Base-by-base conservation (phyloP, 2,888 invertebrate genomes). In the Euzophera pinguis region DNA sequence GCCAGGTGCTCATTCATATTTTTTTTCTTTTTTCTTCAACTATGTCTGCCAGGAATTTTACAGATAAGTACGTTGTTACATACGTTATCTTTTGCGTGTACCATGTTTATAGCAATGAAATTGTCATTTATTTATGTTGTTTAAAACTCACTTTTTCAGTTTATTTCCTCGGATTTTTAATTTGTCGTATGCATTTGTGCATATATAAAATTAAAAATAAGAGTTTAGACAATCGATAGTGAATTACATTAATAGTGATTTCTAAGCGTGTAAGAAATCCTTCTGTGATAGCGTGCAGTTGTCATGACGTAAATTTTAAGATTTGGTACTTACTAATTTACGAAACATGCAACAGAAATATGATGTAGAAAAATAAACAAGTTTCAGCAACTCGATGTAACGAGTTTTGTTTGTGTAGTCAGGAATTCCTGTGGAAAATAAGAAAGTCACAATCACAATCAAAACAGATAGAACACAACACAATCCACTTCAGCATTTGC, bases 1-100 rank as follows among this genome's bases (percentile, higher is more conserved):
- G 60, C 61, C 83, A 83, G 78, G 73, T 81, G 82, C 66, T 64
- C 62, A 65, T 67, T 70, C 70, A 62, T 71, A 65, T 67, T 71
- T 74, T 71, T 37, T 73, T 70, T 67, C 59, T 63, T 55, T 59
- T 54, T 58, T 22, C 42, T 35, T 8, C 12, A n/a, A 35, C 62
- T 53, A 42, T 37, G 43, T 50, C 56, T 52, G 61, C 60, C 62
- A 60, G 58, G 59, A 53, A 53, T 59, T 58, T 60, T 59, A 34
- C 0, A 14, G 17, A 35, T 43, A 43, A 35, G 42, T 35, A 42
- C 10, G 37, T 32, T 38, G 39, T 22, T 22, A 22, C 3, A 22
- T 22, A 22, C 22, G 2, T 22, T 22, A 22, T 22, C 22, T n/a
- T n/a, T n/a, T n/a, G n/a, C n/a, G n/a, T n/a, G n/a, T n/a, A n/a